Evolutionary conservation across 1,140 invertebrate species (phyloP), one percentile per base, ranked within the genome.

Genomic region (Ctenoplectra terminalis): DNA sequence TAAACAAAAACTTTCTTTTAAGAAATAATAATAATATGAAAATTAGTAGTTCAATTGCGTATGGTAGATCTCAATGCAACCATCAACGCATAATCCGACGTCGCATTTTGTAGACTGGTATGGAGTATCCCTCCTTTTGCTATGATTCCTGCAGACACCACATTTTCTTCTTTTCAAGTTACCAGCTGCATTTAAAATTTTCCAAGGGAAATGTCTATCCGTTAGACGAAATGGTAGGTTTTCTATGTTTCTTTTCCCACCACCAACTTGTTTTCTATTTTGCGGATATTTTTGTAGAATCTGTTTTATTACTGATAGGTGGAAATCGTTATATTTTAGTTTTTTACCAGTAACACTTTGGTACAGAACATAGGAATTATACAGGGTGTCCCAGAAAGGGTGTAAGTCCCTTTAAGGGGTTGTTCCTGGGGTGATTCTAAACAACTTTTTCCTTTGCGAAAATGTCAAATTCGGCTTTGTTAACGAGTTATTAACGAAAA

Each of bases 21-120:
- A 31, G 56, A 31, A 60, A 60, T 13, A 60, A 60, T 2, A 60
- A 60, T 31, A 60, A 9, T 6, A 15, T n/a, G n/a, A 60, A 60
- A 66, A 72, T 81, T 67, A 81, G 67, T 50, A 73, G 9, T 81
- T 66, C 29, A 46, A 37, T 67, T 73, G n/a, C 0, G 72, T 75
- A 61, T 75, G 71, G n/a, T 69, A 81, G 37, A 81, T 43, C 34
- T 63, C 31, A 34, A 75, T 70, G 40, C 70, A 69, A 48, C 9
- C 6, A 67, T 81, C 78, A 48, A 81, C 54, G 9, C 78, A 73
- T n/a, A 81, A 72, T 5, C 79, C 63, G 31, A 81, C n/a, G 26
- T 74, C 40, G 43, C 79, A 80, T 66, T 80, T 56, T 73, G 26
- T 72, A 7, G 60, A 80, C 37, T 73, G 37, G 34, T 80, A 80